phyloP scores from a whole-genome alignment of 2,797 vertebrate genomes.

The Pachyuromys duprasi region DNA sequence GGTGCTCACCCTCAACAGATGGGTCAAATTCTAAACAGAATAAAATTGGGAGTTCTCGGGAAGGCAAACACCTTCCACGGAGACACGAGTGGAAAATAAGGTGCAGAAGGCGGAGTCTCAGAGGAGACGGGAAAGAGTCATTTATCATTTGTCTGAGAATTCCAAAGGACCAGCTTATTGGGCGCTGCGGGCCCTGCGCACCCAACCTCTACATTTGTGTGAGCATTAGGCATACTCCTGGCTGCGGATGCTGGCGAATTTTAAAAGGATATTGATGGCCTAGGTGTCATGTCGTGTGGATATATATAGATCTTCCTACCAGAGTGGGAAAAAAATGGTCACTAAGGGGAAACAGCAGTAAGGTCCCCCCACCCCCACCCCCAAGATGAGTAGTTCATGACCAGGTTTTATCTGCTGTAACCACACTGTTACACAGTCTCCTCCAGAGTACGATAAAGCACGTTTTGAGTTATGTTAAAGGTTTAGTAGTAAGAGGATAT shows the following conservation, averaged over 20 bases:
- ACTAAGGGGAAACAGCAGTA: neutral
- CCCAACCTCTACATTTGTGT: neutral
- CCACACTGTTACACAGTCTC: neutral
- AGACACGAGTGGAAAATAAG: neutral
- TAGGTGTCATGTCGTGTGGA: neutral
- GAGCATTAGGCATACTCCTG: fast-evolving
- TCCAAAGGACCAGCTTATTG: neutral
- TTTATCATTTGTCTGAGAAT: neutral
- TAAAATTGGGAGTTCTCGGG: neutral
- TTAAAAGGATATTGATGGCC: neutral
- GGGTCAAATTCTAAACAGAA: neutral
- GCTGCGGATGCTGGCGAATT: neutral
- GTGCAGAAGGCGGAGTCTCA: neutral
- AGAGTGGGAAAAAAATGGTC: neutral
- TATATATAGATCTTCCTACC: neutral
- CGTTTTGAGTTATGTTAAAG: constrained; percentile 5
- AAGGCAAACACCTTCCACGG: neutral
- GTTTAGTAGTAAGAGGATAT: neutral
- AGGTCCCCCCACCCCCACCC: neutral
- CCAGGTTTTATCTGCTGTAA: neutral
- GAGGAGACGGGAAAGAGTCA: neutral
- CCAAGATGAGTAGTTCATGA: neutral
- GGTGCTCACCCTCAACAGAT: neutral
- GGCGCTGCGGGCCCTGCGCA: neutral
- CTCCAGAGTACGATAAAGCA: neutral